phyloP scores from a whole-genome alignment of 2,113 vertebrate species.

The Ellobius talpinus region DNA sequence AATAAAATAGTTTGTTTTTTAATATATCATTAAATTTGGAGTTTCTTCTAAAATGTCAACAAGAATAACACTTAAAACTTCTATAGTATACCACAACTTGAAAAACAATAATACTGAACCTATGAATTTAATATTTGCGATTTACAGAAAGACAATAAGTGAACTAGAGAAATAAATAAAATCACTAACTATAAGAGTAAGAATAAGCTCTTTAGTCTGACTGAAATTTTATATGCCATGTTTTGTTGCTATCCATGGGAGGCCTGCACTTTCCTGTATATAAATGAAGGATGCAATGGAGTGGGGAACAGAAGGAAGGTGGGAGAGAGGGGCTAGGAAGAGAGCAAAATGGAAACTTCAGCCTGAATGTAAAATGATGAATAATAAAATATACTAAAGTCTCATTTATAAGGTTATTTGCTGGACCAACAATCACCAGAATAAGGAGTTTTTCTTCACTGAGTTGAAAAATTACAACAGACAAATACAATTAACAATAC shows the following conservation, averaged over 20 bases:
- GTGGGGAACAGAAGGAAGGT: too few relatives aligned
- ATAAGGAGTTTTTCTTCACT: neutral
- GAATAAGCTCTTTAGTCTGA: too few relatives aligned
- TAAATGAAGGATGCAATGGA: too few relatives aligned
- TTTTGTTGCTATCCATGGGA: too few relatives aligned
- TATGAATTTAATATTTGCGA: neutral
- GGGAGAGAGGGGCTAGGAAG: too few relatives aligned
- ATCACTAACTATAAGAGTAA: neutral
- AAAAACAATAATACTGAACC: neutral
- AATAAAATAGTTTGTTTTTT: neutral
- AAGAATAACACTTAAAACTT: neutral
- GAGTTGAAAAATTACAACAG: neutral
- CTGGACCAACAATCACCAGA: neutral
- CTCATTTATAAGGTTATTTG: neutral
- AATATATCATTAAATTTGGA: neutral
- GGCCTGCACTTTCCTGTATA: too few relatives aligned
- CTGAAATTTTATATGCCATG: too few relatives aligned
- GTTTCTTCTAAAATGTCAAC: neutral
- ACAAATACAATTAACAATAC: neutral
- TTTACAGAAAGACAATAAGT: neutral
- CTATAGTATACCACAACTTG: neutral
- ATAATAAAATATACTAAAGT: neutral
- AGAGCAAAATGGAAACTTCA: too few relatives aligned
- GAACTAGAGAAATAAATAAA: neutral
- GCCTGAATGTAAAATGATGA: too few relatives aligned